phyloP scores from a whole-genome alignment of 2,888 invertebrate genomes.

The Drosophila falleni region DNA sequence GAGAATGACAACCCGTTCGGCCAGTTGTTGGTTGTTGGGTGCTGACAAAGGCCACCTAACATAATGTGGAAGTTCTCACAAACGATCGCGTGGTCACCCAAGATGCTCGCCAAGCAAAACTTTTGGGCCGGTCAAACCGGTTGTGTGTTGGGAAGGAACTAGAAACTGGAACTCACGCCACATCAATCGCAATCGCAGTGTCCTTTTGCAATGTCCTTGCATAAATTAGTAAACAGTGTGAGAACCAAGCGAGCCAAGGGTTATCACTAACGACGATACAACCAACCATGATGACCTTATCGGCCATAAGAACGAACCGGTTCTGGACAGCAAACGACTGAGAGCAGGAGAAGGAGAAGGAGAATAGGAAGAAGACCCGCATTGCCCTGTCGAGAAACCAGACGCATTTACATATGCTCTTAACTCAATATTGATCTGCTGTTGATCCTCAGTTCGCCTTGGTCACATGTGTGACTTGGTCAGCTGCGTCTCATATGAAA shows the following conservation, averaged over 20 bases:
- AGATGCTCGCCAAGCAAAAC: constrained; percentile 63
- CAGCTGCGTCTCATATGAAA: constrained; percentile 37
- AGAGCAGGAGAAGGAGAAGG: constrained; percentile 20
- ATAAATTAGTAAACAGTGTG: constrained; percentile 79
- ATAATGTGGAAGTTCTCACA: constrained; percentile 72
- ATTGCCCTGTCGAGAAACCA: constrained; percentile 32
- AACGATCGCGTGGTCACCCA: constrained; percentile 71
- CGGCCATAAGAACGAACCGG: constrained; percentile 75
- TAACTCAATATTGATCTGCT: constrained; percentile 51
- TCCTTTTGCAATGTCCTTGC: constrained; percentile 84
- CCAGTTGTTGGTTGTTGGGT: constrained; percentile 57
- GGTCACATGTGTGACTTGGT: constrained; percentile 52
- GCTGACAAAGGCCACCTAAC: constrained; percentile 73
- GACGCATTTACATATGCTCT: constrained; percentile 48
- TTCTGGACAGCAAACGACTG: constrained; percentile 76
- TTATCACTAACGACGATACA: constrained; percentile 44
- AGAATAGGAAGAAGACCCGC: constrained; percentile 55
- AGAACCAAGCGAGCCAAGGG: constrained; percentile 72
- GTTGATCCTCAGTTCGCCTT: constrained; percentile 24
- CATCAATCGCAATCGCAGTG: constrained; percentile 68
- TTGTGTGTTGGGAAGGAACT: constrained; percentile 66
- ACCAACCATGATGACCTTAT: constrained; percentile 70
- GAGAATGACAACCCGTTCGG: constrained; percentile 60
- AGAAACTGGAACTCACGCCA: constrained; percentile 63
- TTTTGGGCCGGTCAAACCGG: constrained; percentile 83